phyloP scores from a whole-genome alignment of 2,113 vertebrate species.

The Nothobranchius kuhntae region DNA sequence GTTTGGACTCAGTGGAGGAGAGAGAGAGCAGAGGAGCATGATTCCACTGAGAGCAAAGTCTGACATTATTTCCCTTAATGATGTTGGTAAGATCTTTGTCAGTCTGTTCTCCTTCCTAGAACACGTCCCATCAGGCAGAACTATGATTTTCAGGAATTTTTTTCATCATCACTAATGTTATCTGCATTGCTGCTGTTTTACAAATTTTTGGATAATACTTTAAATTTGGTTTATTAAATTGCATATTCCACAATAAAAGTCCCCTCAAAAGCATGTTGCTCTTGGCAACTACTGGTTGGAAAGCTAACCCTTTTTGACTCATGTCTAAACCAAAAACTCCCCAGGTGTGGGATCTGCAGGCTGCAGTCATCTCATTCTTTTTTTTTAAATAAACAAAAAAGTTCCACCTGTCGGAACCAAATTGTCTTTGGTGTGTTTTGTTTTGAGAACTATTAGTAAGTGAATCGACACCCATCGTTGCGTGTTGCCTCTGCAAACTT shows the following conservation, averaged over 20 bases:
- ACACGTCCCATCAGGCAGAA: background rate
- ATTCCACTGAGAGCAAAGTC: conserved; percentile 30
- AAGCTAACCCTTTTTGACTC: conserved; percentile 38
- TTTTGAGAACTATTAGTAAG: background rate
- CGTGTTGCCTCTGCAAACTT: background rate
- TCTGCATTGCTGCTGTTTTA: background rate
- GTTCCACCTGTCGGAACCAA: background rate
- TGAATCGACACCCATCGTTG: background rate
- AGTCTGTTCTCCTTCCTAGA: conserved; percentile 32
- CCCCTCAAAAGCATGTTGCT: conserved; percentile 2
- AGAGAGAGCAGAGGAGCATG: conserved; percentile 51
- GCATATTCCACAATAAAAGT: conserved; percentile 15
- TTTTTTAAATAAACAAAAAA: background rate
- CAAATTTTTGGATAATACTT: background rate
- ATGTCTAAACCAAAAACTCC: conserved; percentile 1
- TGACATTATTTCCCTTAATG: conserved; percentile 46
- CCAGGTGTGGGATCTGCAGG: conserved; percentile 34
- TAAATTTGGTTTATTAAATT: background rate
- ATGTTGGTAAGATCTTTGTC: conserved; percentile 21
- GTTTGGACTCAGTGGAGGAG: conserved; percentile 45
- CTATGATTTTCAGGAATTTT: background rate
- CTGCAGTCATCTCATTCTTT: conserved; percentile 17
- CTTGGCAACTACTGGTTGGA: conserved; percentile 30
- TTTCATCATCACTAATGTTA: background rate
- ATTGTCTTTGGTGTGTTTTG: background rate